A percentile compares a stretch with the other conserved stretches of the same genome.
phyloP scores from a whole-genome alignment of 2,888 invertebrate species.

The Mechanitis messenoides region DNA sequence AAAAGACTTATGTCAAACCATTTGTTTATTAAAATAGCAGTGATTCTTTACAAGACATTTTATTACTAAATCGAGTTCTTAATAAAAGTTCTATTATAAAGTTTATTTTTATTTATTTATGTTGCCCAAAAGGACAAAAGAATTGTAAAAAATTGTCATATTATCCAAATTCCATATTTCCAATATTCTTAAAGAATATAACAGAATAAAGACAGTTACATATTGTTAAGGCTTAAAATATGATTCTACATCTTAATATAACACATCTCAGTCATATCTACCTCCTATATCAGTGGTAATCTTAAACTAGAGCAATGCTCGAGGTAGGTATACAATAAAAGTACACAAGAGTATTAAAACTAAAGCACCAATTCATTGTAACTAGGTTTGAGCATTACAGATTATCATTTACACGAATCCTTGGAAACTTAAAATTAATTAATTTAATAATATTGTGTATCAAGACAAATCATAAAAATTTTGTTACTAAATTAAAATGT shows the following conservation, averaged over 20 bases:
- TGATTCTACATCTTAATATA: neutral
- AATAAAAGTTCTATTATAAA: neutral
- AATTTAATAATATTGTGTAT: too few species aligned
- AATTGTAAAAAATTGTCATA: too few species aligned
- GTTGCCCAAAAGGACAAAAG: too few species aligned
- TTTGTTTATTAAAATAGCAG: neutral
- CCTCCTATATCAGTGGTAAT: constrained; percentile 5
- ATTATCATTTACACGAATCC: neutral
- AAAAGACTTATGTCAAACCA: neutral
- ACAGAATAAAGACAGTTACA: too few species aligned
- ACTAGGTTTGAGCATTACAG: neutral
- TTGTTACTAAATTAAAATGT: constrained; percentile 1
- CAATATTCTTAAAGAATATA: too few species aligned
- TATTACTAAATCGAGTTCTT: neutral
- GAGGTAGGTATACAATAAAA: constrained; percentile 17
- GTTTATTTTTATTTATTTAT: too few species aligned
- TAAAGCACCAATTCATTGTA: neutral
- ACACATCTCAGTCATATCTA: constrained; percentile 2
- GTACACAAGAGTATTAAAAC: constrained; percentile 1
- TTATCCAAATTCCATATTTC: too few species aligned
- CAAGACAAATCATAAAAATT: too few species aligned
- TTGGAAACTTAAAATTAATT: neutral
- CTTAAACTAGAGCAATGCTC: constrained; percentile 19
- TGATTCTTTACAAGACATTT: neutral
- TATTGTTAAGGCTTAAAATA: neutral